phyloP scores from a whole-genome alignment of 2,797 vertebrate species.

The Rhinophrynus dorsalis region DNA sequence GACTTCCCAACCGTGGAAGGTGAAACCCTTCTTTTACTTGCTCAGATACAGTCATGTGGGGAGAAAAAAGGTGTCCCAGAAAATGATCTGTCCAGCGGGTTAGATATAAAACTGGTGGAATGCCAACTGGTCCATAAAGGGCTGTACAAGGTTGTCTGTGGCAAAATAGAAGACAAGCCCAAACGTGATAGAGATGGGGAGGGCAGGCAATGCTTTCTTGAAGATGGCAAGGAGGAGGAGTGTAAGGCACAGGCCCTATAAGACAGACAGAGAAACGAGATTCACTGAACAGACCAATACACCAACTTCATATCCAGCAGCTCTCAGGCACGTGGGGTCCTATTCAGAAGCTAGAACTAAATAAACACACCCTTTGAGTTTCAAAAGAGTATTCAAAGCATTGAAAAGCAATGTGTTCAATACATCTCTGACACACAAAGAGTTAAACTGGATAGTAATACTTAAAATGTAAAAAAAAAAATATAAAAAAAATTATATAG shows the following conservation, averaged over 20 bases:
- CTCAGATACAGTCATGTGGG: slow-evolving; percentile 1
- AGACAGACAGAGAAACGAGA: not conserved
- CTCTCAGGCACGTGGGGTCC: too few species aligned
- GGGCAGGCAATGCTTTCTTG: slow-evolving; percentile 96
- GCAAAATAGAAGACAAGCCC: slow-evolving; percentile 98
- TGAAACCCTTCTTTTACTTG: slow-evolving; percentile 9
- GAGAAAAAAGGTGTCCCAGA: not conserved
- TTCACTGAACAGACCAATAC: too few species aligned
- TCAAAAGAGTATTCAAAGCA: too few species aligned
- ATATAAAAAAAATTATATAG: too few species aligned
- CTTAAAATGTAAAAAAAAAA: too few species aligned
- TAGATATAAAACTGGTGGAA: slow-evolving; percentile 98
- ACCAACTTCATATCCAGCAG: too few species aligned
- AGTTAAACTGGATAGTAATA: too few species aligned
- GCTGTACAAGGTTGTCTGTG: slow-evolving; percentile 94
- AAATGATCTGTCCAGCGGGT: slow-evolving; percentile 53
- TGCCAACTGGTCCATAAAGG: slow-evolving; percentile 96
- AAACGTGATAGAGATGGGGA: slow-evolving; percentile 97
- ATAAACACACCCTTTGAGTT: too few species aligned
- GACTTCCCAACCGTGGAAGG: not conserved
- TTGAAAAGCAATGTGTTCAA: too few species aligned
- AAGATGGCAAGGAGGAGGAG: slow-evolving; percentile 96
- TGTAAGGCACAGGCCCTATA: slow-evolving; percentile 94
- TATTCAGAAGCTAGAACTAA: too few species aligned
- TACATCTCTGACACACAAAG: too few species aligned